Evolutionary conservation across 2,888 invertebrate genomes (phyloP), one percentile per base, ranked within the genome.

Genomic region (Platycheirus albimanus): DNA sequence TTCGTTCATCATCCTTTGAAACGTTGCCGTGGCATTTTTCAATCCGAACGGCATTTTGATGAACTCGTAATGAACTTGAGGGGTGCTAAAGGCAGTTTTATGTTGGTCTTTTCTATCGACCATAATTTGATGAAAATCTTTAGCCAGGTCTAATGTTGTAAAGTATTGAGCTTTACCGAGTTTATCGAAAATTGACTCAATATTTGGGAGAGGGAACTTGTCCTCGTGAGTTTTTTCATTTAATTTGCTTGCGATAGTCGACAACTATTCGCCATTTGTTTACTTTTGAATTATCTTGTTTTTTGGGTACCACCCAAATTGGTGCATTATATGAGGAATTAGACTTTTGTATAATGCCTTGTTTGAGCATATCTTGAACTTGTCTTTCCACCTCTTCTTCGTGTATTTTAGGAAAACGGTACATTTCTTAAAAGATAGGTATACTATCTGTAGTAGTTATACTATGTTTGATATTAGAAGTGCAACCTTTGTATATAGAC

Each of bases 71-170:
- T 88, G 87, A 1, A 88, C 88, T 20, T 70, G 49, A 15, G 84
- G 63, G 11, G 86, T 86, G 2, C 75, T 85, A 69, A 89, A 88
- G 0, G 87, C 87, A 0, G 88, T 89, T 72, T 88, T 88, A 5
- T 52, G 45, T 20, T 70, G 61, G 52, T 87, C 30, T 33, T 63
- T 30, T 36, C 33, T 4, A 5, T 45, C 15, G 10, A 61, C 41
- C 28, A 45, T 0, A 10, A 45, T 45, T 61, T 43, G 54, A 7
- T 67, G 67, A 24, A 47, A 64, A 6, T 36, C 49, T 17, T 61
- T 54, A 2, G 33, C 45, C 0, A 61, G 61, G 15, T 45, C 45
- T 8, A 61, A 11, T 11, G 47, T 49, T 6, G 49, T 45, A 49
- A 64, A 64, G 24, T 49, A 41, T 13, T 58, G 58, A 0, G 58